Base-by-base conservation (phyloP, 2,113 vertebrate genomes). In the Ariopsis seemanni region DNA sequence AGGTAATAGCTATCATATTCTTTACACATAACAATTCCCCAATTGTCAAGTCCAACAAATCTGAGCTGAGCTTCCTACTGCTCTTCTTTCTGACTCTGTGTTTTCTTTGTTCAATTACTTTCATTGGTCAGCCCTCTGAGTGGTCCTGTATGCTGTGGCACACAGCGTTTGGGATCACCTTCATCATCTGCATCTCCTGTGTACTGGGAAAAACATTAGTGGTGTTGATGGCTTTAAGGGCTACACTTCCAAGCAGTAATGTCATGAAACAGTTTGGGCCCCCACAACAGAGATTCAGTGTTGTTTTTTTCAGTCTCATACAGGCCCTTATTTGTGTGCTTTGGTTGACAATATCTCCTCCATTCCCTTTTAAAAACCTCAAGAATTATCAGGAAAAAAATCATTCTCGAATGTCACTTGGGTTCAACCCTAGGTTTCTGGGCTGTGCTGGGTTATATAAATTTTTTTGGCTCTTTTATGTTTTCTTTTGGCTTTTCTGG, bases 181-280 rank as follows among this genome's bases (percentile, higher is more conserved):
- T 85, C 57, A 71, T 85, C 57, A 71, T 85, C 72, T 85, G 84
- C 57, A 85, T 85, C 84, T 85, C 84, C 71, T 85, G 94, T 86
- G 91, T 95, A 82, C 90, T 95, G 20, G 94, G 94, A 20, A 96
- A 95, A 92, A 95, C 95, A 0, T 83, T 95, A 27, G 93, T 94
- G 69, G 95, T 95, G 10, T 90, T 95, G 52, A 92, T 95, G 87
- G 95, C 95, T 42, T 96, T 96, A 65, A 94, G 91, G 42, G 94
- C 95, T 8, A 94, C 94, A 82, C 93, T 92, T 82, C 94, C 93
- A 85, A 91, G 93, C 7, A 94, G 89, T 83, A 92, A 93, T 87
- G 20, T 93, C 0, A 93, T 94, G 92, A 95, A 94, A 89, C 95
- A 93, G 93, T 94, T 95, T 48, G 94, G 95, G 1, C 94, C 92